These are phyloP conservation scores for Amblyjoppa proteus DNA, from an alignment of 2,888 invertebrate genomes.

Conservation along the genomic window DNA sequence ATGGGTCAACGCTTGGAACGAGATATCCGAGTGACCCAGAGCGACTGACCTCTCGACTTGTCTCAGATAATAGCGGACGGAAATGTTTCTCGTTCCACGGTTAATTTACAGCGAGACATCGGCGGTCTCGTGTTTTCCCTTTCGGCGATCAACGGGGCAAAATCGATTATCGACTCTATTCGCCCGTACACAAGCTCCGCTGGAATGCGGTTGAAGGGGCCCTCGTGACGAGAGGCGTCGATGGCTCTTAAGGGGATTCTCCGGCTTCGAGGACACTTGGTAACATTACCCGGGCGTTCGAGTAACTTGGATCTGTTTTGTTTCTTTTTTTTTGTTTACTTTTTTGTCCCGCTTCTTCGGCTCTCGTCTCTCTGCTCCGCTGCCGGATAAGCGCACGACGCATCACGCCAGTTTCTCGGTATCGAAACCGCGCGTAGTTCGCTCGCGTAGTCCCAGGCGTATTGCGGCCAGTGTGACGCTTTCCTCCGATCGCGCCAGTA, in stretches of 20 bases:
- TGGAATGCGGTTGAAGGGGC: constrained; percentile 11
- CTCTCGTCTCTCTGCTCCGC: constrained; percentile 22
- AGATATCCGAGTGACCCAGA: constrained; percentile 57
- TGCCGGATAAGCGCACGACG: constrained; percentile 22
- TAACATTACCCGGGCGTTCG: constrained; percentile 20
- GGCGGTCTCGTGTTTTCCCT: not conserved
- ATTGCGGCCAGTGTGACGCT: constrained; percentile 60
- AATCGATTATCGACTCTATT: not conserved
- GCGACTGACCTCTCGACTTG: constrained; percentile 48
- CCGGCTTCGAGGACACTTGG: not conserved
- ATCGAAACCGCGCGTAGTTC: constrained; percentile 40
- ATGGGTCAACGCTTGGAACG: constrained; percentile 55
- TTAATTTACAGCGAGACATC: constrained; percentile 1
- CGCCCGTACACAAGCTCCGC: not conserved
- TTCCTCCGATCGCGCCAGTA: constrained; percentile 29
- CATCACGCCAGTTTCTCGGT: constrained; percentile 46
- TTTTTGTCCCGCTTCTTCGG: constrained; percentile 9
- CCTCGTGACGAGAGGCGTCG: not conserved
- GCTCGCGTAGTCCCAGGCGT: constrained; percentile 40
- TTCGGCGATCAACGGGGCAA: not conserved
- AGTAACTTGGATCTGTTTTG: constrained; percentile 13
- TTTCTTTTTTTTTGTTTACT: not conserved
- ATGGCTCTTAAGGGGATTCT: not conserved
- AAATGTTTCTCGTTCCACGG: constrained; percentile 6
- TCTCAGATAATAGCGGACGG: constrained; percentile 22